Evolutionary conservation across 2,888 invertebrate genomes (phyloP).

Genomic region (Lathronympha strigana): DNA sequence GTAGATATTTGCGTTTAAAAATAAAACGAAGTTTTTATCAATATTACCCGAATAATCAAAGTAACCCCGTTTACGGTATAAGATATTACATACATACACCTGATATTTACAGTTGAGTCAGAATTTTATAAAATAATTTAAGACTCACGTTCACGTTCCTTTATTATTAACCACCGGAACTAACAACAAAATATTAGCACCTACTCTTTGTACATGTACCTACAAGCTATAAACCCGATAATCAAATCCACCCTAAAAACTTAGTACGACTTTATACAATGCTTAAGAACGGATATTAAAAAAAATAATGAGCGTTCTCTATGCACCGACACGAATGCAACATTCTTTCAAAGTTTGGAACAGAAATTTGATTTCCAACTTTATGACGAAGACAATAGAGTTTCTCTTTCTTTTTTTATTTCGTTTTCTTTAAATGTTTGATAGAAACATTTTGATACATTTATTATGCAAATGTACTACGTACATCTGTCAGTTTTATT

Average conservation of each 20-base stretch:
- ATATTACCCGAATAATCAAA: no score
- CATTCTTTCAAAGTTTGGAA: slow-evolving; percentile 6
- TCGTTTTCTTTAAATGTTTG: background rate
- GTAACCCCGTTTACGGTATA: no score
- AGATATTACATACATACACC: no score
- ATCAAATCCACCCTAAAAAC: slow-evolving; percentile 1
- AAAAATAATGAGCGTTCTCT: slow-evolving; percentile 30
- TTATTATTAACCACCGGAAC: background rate
- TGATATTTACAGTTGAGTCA: no score
- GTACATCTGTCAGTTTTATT: slow-evolving; percentile 30
- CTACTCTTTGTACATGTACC: background rate
- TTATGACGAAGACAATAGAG: background rate
- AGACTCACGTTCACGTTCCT: background rate
- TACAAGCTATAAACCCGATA: background rate
- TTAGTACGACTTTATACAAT: background rate
- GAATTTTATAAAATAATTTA: background rate
- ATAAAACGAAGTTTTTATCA: no score
- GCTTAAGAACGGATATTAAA: slow-evolving; percentile 20
- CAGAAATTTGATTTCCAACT: slow-evolving; percentile 2
- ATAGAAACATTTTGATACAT: slow-evolving; percentile 36
- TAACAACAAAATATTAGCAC: background rate
- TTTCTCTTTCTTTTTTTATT: background rate
- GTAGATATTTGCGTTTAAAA: no score
- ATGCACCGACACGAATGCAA: slow-evolving; percentile 28
- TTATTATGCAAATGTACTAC: slow-evolving; percentile 37